Evolutionary conservation across 2,888 invertebrate species (phyloP).

Genomic region (Drosophila nigritarsus): DNA sequence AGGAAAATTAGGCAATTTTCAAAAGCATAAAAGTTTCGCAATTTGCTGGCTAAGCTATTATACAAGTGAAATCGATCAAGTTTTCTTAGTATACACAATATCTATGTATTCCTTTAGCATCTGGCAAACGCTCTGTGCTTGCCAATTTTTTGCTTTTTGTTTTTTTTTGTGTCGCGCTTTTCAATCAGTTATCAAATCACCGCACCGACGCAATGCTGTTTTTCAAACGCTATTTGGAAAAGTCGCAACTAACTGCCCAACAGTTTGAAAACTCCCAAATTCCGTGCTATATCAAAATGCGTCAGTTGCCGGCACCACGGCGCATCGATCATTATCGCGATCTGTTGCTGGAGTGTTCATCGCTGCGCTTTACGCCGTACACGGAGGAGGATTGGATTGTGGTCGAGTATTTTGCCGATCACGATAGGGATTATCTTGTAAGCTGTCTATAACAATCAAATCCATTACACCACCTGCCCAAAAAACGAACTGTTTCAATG

Average conservation of each 20-base stretch:
- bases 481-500: conserved; percentile 8
- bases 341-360: conserved; percentile 66
- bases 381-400: conserved; percentile 82
- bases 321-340: conserved; percentile 70
- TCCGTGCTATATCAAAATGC: conserved; percentile 81
- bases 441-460: conserved; percentile 48
- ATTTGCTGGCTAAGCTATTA: neutral
- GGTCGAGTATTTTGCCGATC: conserved; percentile 82
- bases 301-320: conserved; percentile 68
- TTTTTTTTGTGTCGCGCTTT: conserved; percentile 2
- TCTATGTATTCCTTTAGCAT: conserved; percentile 7
- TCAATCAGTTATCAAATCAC: conserved; percentile 44
- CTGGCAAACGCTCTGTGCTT: conserved; percentile 29
- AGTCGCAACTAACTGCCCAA: conserved; percentile 73
- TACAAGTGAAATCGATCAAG: conserved; percentile 23
- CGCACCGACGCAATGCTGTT: conserved; percentile 69
- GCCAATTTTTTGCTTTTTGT: conserved; percentile 39
- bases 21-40: neutral
- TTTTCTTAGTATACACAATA: conserved; percentile 28
- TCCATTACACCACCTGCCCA: neutral
- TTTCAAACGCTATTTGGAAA: conserved; percentile 81
- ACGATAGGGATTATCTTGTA: conserved; percentile 83
- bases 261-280: conserved; percentile 74
- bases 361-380: conserved; percentile 64
- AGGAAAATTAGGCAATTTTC: conserved; percentile 48